phyloP scores from a whole-genome alignment of 2,797 vertebrate species.

The Molossus molossus region DNA sequence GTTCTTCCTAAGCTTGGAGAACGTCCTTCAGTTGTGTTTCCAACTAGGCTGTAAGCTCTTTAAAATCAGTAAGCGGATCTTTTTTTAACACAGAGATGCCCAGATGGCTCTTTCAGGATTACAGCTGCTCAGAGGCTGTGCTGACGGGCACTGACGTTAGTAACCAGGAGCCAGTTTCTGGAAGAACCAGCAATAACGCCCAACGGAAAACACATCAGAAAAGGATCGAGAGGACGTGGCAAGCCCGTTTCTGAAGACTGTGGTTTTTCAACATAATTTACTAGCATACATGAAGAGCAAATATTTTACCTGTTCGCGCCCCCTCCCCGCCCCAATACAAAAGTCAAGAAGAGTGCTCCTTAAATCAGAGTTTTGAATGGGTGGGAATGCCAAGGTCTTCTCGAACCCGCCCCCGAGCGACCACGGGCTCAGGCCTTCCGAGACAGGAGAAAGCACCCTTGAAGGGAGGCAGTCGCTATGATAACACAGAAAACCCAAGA shows the following conservation, averaged over 20 bases:
- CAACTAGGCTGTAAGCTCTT: slow-evolving; percentile 38
- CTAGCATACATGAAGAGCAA: not conserved
- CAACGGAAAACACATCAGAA: not conserved
- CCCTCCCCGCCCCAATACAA: slow-evolving; percentile 9
- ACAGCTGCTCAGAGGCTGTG: not conserved
- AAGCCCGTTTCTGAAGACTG: not conserved
- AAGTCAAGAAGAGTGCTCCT: not conserved
- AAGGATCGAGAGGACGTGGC: not conserved
- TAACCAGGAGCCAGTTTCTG: slow-evolving; percentile 11
- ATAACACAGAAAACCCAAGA: not conserved
- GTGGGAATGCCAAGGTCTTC: not conserved
- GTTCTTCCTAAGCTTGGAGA: not conserved
- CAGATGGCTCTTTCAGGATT: slow-evolving; percentile 45
- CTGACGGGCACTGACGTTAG: not conserved
- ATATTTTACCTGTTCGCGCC: not conserved
- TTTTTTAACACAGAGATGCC: not conserved
- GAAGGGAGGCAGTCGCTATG: not conserved
- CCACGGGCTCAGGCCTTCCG: not conserved
- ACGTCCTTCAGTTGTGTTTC: not conserved
- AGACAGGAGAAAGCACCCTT: not conserved
- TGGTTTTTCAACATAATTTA: slow-evolving; percentile 58
- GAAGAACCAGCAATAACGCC: not conserved
- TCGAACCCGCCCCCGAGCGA: not conserved
- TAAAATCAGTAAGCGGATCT: slow-evolving; percentile 13
- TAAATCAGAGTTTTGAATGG: not conserved